Conservation (phyloP, 2,888 invertebrate genomes). For the Conops quadrifasciatus region DNA sequence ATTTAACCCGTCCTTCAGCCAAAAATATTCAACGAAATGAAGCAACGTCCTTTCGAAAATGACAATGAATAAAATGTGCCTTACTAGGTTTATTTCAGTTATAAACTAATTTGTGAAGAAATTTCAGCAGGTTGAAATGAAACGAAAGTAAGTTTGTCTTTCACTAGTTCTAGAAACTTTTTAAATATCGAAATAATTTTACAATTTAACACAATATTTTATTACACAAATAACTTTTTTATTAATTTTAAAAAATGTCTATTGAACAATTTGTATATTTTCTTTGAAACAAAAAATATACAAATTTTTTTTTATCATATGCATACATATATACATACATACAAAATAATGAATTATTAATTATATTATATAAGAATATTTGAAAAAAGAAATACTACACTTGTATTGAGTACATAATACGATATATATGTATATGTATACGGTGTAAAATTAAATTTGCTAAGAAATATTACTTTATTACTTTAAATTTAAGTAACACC, state of each 20-base stretch:
- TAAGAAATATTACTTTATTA: not conserved
- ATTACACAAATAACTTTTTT: constrained; percentile 4
- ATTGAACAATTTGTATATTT: constrained; percentile 2
- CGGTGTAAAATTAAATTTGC: too few species aligned
- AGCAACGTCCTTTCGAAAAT: constrained; percentile 25
- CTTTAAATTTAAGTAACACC: not conserved
- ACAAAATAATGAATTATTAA: constrained; percentile 8
- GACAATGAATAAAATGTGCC: constrained; percentile 53
- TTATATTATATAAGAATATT: not conserved
- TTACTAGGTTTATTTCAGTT: constrained; percentile 60
- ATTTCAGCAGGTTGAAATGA: constrained; percentile 3
- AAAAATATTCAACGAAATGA: not conserved
- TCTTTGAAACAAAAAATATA: not conserved
- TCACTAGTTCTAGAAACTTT: constrained; percentile 9
- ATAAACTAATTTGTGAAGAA: constrained; percentile 12
- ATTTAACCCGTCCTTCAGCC: too few species aligned
- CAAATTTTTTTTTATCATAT: too few species aligned
- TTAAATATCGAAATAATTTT: constrained; percentile 13
- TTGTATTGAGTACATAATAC: constrained; percentile 13
- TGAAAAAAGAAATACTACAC: too few species aligned
- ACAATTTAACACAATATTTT: constrained; percentile 11
- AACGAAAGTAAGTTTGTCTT: constrained; percentile 26
- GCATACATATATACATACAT: not conserved
- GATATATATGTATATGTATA: too few species aligned
- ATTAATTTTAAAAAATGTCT: not conserved